Conservation (phyloP, 2,888 invertebrate genomes). For the Pammene fasciana region DNA sequence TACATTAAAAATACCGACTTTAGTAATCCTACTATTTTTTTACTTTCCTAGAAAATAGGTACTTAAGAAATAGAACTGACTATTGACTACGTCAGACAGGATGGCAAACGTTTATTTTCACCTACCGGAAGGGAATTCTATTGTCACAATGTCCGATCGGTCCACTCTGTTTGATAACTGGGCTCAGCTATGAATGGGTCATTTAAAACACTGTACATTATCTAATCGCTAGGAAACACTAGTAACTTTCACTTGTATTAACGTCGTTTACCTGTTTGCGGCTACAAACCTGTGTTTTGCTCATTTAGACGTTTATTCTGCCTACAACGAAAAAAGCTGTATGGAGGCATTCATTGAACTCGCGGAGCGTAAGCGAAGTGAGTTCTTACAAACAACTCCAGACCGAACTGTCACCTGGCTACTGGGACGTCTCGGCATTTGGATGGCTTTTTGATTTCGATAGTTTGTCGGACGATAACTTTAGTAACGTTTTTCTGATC, state of each 20-base stretch:
- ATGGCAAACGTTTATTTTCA: background rate
- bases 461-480: too few species aligned
- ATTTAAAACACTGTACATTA: conserved; percentile 13
- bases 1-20: too few species aligned
- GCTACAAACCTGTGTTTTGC: background rate
- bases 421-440: too few species aligned
- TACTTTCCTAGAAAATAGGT: too few species aligned
- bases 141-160: conserved; percentile 23
- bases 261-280: background rate
- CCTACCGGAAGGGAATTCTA: conserved; percentile 20
- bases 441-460: too few species aligned
- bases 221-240: background rate
- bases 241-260: conserved; percentile 13
- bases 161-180: conserved; percentile 27
- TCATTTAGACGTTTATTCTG: background rate
- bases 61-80: background rate
- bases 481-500: too few species aligned
- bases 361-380: too few species aligned
- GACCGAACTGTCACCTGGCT: too few species aligned
- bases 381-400: too few species aligned
- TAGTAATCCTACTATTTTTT: too few species aligned
- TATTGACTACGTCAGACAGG: conserved; percentile 1
- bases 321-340: too few species aligned
- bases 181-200: conserved; percentile 20
- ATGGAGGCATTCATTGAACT: too few species aligned